Percentiles rank a stretch among this genome's conserved stretches.
Evolutionary conservation across 1,140 invertebrate genomes (phyloP).

Genomic region (Mylabris phalerata): DNA sequence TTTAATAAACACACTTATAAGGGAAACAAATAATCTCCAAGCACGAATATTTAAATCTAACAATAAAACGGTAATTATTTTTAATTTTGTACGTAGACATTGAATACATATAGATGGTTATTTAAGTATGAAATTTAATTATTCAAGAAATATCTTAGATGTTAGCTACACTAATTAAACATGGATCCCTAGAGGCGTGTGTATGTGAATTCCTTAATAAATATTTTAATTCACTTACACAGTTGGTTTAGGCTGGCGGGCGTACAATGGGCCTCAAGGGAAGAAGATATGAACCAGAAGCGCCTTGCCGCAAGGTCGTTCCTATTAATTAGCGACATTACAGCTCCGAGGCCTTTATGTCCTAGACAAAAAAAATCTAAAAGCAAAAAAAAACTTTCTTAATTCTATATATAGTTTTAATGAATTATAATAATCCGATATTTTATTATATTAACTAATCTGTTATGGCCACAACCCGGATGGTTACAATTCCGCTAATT

Average conservation of each 20-base stretch:
- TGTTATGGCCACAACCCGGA: constrained; percentile 10
- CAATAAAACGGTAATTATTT: too few species aligned
- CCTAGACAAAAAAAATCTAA: background rate
- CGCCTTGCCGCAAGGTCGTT: constrained; percentile 33
- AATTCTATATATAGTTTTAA: background rate
- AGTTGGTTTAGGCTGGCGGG: constrained; percentile 40
- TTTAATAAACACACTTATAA: too few species aligned
- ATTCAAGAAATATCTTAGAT: constrained; percentile 37
- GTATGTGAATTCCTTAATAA: constrained; percentile 43
- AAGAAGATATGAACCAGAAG: constrained; percentile 36
- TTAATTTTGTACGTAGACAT: background rate
- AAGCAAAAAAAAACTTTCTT: background rate
- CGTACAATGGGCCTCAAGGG: constrained; percentile 35
- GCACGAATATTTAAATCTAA: too few species aligned
- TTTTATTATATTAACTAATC: constrained; percentile 3
- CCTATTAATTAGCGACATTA: constrained; percentile 40
- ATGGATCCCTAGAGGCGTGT: constrained; percentile 31
- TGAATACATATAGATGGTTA: constrained; percentile 21
- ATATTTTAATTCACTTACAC: constrained; percentile 44
- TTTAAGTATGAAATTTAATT: constrained; percentile 32
- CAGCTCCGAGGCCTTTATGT: constrained; percentile 15
- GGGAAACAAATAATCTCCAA: too few species aligned
- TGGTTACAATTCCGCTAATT: constrained; percentile 10
- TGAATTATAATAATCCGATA: too few species aligned
- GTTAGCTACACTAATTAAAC: constrained; percentile 35